Percentiles rank a stretch among this genome's conserved stretches.
phyloP scores from a whole-genome alignment of 2,113 vertebrate species.

The Chlorodrepanis virens region DNA sequence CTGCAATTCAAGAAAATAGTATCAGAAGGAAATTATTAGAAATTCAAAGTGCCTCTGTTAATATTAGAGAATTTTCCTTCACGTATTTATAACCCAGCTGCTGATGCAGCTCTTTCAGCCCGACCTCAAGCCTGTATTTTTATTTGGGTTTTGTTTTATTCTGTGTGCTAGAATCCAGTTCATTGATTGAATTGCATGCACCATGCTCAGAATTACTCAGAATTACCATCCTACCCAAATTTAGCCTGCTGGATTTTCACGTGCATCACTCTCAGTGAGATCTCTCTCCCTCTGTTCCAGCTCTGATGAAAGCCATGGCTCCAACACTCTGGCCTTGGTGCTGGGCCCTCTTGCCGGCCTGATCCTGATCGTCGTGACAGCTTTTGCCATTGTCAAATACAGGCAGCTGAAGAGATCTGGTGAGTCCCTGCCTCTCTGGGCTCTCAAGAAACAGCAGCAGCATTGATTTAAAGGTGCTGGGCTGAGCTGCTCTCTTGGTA shows the following conservation, averaged over 20 bases:
- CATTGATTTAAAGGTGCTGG: neutral
- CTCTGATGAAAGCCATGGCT: neutral
- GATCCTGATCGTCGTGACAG: neutral
- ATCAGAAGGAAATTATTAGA: neutral
- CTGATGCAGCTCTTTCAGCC: neutral
- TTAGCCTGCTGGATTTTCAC: neutral
- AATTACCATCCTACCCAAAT: neutral
- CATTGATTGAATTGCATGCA: fast-evolving
- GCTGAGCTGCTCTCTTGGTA: neutral
- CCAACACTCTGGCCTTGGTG: neutral
- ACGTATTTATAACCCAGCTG: neutral
- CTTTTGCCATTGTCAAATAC: constrained; percentile 51
- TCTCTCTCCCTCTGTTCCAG: constrained; percentile 24
- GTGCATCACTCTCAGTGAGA: fast-evolving
- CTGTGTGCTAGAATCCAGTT: neutral
- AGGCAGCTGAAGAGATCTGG: constrained; percentile 67
- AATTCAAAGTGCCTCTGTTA: neutral
- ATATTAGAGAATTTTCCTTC: neutral
- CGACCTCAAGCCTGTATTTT: neutral
- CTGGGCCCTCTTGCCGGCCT: constrained; percentile 34
- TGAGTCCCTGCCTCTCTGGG: constrained; percentile 22
- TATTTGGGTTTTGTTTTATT: neutral
- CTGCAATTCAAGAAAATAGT: neutral
- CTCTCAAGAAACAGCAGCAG: fast-evolving
- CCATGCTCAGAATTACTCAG: fast-evolving